A percentile compares a stretch with the other conserved stretches of the same genome.
Evolutionary conservation across 2,113 vertebrate species (phyloP).

Genomic region (Seriola dumerili): DNA sequence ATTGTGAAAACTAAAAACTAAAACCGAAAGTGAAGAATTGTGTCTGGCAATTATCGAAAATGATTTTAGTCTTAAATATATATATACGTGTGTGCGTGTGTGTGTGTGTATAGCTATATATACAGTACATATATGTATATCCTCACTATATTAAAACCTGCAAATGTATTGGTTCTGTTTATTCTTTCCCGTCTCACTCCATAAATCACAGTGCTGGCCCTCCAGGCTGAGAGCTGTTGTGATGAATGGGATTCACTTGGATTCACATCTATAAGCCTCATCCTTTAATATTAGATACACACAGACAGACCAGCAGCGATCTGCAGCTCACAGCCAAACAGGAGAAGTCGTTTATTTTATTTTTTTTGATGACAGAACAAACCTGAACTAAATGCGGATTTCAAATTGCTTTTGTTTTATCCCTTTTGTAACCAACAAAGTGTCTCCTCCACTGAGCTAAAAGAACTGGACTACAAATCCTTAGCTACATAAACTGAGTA

Average conservation of each 20-base stretch:
- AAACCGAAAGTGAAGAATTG: no score
- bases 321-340: constrained; percentile 24
- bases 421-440: neutral
- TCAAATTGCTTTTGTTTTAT: neutral
- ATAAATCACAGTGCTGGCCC: constrained; percentile 26
- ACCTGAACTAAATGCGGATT: neutral
- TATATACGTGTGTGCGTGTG: neutral
- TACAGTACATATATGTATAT: no score
- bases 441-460: neutral
- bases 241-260: constrained; percentile 41
- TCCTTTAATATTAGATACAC: constrained; percentile 39
- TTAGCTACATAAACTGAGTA: neutral
- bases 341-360: constrained; percentile 16
- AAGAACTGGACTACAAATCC: neutral
- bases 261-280: constrained; percentile 36
- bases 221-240: constrained; percentile 1
- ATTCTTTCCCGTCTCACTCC: neutral
- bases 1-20: no score
- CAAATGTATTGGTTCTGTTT: neutral
- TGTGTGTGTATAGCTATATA: no score
- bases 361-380: neutral
- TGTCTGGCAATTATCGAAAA: neutral
- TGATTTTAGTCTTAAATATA: no score
- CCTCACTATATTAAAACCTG: neutral
- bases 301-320: constrained; percentile 3